Evolutionary conservation across 2,113 vertebrate species (phyloP).

Genomic region (Chinchilla lanigera): DNA sequence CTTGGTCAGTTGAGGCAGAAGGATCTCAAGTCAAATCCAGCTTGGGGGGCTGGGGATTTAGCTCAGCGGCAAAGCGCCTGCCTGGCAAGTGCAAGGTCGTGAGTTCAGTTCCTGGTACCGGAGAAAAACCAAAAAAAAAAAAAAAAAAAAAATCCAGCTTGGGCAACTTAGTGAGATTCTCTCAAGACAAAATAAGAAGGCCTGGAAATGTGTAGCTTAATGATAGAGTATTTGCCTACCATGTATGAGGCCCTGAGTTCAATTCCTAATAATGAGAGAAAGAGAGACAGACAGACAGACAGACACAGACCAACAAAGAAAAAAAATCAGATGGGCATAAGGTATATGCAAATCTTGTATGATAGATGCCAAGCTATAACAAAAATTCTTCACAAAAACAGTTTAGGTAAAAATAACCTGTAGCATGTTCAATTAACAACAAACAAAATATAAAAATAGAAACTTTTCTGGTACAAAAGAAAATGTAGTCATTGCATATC

Average conservation of each 20-base stretch:
- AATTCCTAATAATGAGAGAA: neutral
- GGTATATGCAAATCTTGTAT: neutral
- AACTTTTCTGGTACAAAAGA: neutral
- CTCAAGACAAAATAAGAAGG: no score
- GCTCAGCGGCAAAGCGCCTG: no score
- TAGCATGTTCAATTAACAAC: neutral
- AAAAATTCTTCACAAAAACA: neutral
- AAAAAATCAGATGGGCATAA: neutral
- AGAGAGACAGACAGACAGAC: no score
- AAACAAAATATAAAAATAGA: neutral
- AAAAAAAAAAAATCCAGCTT: neutral
- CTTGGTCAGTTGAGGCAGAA: neutral
- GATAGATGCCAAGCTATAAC: neutral
- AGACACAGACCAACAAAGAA: neutral
- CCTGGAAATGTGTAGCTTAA: neutral
- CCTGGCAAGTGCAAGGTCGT: no score
- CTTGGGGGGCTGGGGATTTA: no score
- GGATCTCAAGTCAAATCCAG: neutral
- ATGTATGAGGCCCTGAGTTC: neutral
- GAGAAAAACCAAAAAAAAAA: no score
- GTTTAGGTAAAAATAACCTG: neutral
- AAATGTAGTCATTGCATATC: neutral
- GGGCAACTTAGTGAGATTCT: no score
- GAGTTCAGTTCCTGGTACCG: no score
- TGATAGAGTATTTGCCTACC: neutral